Evolutionary conservation across 2,888 invertebrate species (phyloP).

Genomic region (Cephus runcator): DNA sequence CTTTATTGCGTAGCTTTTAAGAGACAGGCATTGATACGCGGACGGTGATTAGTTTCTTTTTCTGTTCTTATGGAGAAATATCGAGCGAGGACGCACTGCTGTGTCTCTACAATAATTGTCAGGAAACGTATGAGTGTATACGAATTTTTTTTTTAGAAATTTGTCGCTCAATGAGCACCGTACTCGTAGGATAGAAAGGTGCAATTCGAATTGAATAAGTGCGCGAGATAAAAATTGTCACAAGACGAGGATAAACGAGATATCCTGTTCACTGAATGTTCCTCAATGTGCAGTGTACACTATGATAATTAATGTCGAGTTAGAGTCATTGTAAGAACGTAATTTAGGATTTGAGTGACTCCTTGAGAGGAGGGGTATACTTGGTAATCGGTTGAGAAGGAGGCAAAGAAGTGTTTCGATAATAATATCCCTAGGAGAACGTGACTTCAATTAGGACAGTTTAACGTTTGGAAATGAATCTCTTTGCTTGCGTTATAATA

Average conservation of each 20-base stretch:
- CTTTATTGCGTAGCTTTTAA: not conserved
- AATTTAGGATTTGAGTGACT: not conserved
- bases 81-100: not conserved
- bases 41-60: not conserved
- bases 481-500: not conserved
- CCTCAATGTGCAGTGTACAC: slow-evolving; percentile 19
- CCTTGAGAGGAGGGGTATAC: not conserved
- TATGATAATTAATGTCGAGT: slow-evolving; percentile 14
- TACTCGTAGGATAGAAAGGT: not conserved
- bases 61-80: not conserved
- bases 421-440: not conserved
- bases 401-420: not conserved
- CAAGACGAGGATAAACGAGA: not conserved
- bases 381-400: not conserved
- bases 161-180: not conserved
- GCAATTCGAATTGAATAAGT: too few relatives aligned
- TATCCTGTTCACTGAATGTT: slow-evolving; percentile 16
- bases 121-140: not conserved
- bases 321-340: slow-evolving; percentile 7
- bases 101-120: not conserved
- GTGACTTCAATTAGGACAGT: not conserved
- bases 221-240: not conserved
- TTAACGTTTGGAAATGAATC: not conserved
- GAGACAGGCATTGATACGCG: not conserved
- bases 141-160: not conserved